Conservation (phyloP, 1,140 invertebrate genomes). For the Asobara japonica region DNA sequence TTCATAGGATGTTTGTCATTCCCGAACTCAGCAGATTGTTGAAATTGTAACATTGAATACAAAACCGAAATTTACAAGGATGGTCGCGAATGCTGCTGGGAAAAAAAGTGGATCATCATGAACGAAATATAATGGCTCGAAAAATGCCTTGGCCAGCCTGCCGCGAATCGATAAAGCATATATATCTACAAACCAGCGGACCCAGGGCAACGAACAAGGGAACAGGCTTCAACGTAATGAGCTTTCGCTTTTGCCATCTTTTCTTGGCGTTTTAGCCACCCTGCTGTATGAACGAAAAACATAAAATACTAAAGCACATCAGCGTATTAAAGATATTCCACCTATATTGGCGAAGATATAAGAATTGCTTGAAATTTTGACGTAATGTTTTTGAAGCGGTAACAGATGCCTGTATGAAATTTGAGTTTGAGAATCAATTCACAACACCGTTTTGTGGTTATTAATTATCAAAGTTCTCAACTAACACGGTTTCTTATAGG, state of each 20-base stretch:
- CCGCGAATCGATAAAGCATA: constrained; percentile 35
- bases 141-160: constrained; percentile 36
- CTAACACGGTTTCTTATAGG: too few relatives aligned
- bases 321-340: too few relatives aligned
- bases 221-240: constrained; percentile 18
- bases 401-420: too few relatives aligned
- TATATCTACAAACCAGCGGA: constrained; percentile 26
- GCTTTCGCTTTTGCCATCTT: constrained; percentile 26
- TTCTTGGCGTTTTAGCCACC: constrained; percentile 12
- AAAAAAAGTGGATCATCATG: background rate
- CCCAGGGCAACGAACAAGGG: constrained; percentile 22
- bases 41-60: constrained; percentile 18
- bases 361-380: too few relatives aligned
- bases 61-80: constrained; percentile 27
- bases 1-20: background rate
- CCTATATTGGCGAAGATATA: too few relatives aligned
- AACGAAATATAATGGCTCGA: constrained; percentile 36
- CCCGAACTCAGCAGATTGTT: background rate
- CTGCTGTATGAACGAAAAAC: constrained; percentile 5
- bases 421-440: too few relatives aligned
- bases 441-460: too few relatives aligned
- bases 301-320: background rate
- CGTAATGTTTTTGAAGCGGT: too few relatives aligned
- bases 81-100: background rate
- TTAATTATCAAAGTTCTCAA: too few relatives aligned